These are phyloP conservation scores for Sebastolobus alascanus DNA, from an alignment of 2,797 vertebrate species.

Conservation along the genomic window DNA sequence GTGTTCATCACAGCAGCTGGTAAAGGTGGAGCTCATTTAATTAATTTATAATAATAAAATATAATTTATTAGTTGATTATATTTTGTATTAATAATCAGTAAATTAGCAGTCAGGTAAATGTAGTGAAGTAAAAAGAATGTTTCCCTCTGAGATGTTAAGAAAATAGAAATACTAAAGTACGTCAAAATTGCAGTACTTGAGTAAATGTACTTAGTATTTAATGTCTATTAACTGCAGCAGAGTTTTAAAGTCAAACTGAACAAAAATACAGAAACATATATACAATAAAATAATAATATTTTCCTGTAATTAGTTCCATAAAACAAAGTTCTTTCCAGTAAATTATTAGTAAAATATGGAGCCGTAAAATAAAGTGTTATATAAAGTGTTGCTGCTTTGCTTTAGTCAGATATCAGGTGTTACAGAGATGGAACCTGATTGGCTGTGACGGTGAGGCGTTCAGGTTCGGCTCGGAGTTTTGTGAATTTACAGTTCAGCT, in stretches of 20 bases:
- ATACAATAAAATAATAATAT: background rate
- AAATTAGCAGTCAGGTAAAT: too few species aligned
- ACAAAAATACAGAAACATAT: background rate
- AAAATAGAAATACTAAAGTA: too few species aligned
- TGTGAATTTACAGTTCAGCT: background rate
- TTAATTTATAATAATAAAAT: too few species aligned
- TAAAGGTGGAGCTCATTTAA: too few species aligned
- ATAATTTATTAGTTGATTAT: too few species aligned
- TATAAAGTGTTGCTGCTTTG: too few species aligned
- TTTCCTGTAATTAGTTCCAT: background rate
- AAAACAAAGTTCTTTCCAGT: background rate
- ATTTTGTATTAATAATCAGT: too few species aligned
- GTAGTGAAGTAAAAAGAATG: too few species aligned
- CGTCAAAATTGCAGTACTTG: too few species aligned
- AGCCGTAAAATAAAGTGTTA: background rate
- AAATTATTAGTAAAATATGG: background rate
- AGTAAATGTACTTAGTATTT: background rate
- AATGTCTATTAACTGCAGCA: background rate
- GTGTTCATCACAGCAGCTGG: too few species aligned
- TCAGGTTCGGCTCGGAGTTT: background rate
- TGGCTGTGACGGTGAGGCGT: background rate
- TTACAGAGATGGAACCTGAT: background rate
- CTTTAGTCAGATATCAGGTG: background rate
- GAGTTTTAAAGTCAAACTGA: background rate
- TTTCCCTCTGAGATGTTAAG: too few species aligned